Evolutionary conservation across 2,797 vertebrate genomes (phyloP).

Genomic region (Pipistrellus pipistrellus): DNA sequence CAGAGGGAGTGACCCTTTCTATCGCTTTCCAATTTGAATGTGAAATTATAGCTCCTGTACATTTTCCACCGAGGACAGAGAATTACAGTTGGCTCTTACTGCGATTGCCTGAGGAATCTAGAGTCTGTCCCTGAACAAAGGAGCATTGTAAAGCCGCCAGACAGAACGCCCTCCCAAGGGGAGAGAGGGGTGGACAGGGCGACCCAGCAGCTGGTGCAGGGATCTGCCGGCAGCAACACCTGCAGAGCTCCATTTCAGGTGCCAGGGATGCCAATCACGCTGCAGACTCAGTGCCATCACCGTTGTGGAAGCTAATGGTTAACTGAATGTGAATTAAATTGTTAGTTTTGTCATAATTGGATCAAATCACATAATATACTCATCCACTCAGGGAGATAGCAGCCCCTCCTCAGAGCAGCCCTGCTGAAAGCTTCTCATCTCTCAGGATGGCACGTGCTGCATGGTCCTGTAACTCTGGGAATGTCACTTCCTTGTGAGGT

Average conservation of each 20-base stretch:
- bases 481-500: not conserved
- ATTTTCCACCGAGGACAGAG: conserved; percentile 1
- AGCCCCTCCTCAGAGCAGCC: not conserved
- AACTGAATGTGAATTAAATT: conserved; percentile 73
- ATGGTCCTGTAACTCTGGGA: not conserved
- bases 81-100: conserved; percentile 50
- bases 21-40: conserved; percentile 65
- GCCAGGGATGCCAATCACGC: conserved; percentile 25
- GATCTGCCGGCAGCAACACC: conserved; percentile 46
- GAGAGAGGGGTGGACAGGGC: conserved; percentile 15
- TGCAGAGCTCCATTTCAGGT: conserved; percentile 56
- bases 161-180: conserved; percentile 44
- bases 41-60: conserved; percentile 66
- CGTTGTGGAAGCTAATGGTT: conserved; percentile 56
- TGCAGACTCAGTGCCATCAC: conserved; percentile 15
- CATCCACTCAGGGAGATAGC: not conserved
- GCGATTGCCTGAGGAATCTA: conserved; percentile 49
- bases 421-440: not conserved
- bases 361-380: conserved; percentile 7
- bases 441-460: not conserved
- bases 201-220: conserved; percentile 32
- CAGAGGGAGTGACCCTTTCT: conserved; percentile 32
- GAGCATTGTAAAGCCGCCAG: conserved; percentile 65
- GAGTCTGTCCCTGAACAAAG: conserved; percentile 34
- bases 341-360: conserved; percentile 62